Evolutionary conservation across 2,797 vertebrate species (phyloP), one percentile per base, ranked within the genome.

Genomic region (Lepus townsendii): DNA sequence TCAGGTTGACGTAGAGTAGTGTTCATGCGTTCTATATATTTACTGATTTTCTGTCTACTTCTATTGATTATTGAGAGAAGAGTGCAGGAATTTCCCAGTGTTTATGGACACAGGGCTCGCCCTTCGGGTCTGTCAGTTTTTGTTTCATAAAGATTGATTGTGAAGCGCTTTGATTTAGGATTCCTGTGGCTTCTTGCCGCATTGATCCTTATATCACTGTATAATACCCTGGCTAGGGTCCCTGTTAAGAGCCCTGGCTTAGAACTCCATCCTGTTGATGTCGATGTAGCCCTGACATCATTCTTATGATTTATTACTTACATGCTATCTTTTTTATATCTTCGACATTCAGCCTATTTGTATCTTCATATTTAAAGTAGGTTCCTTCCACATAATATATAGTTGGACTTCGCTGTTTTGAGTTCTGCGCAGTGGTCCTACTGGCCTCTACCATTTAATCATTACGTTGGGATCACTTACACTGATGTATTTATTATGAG

Each of bases 41-140:
- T 86, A 86, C 72, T 92, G 88, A 90, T 90, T 95, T 95, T 92
- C 78, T 95, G 83, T 86, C 76, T 50, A 30, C 47, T 57, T 54
- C 79, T 82, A 83, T 66, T 92, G 85, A 92, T 80, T 83, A 69
- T 32, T 71, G 71, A 63, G 68, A 82, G 78, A 80, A 42, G 50
- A 57, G 52, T 69, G 19, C 38, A 14, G n/a, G 32, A 30, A 30
- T 86, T 82, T 69, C 71, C 17, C 4, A 38, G 7, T 38, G 5
- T 65, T 76, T 38, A 20, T 68, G 65, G 50, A 47, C 57, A n/a
- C 4, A 16, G 47, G 83, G 24, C 79, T 88, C 62, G 62, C 50
- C 17, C 72, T 69, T 69, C 62, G 27, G 1, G 12, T 75, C 62
- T 76, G 42, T 63, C 65, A 47, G 54, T 9, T 88, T 84, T 85